Evolutionary conservation across 2,888 invertebrate species (phyloP).

Genomic region (Coelopa pilipes): DNA sequence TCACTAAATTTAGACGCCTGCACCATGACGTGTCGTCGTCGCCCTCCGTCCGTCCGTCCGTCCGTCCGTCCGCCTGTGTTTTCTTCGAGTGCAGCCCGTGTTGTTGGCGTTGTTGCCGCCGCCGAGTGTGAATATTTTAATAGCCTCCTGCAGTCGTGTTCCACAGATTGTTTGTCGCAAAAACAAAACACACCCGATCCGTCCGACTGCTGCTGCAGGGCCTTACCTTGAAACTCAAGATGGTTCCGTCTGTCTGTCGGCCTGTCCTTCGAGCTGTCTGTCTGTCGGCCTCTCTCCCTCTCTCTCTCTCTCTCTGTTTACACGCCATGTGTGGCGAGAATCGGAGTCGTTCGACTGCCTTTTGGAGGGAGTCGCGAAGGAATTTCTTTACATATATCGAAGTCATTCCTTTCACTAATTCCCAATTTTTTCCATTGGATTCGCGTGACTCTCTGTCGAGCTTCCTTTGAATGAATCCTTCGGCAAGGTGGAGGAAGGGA

Average conservation of each 20-base stretch:
- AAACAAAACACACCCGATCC: background rate
- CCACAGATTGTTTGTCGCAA: slow-evolving; percentile 28
- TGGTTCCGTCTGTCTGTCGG: background rate
- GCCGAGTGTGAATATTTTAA: slow-evolving; percentile 35
- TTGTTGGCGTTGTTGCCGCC: background rate
- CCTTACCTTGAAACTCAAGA: background rate
- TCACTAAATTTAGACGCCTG: slow-evolving; percentile 15
- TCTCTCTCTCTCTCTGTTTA: background rate
- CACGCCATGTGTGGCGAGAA: slow-evolving; percentile 4
- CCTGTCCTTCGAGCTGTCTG: slow-evolving; percentile 1
- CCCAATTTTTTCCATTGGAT: too few species aligned
- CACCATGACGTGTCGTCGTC: slow-evolving; percentile 1
- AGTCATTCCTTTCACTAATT: too few species aligned
- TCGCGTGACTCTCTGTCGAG: too few species aligned
- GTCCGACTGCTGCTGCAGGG: too few species aligned
- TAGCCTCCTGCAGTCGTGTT: slow-evolving; percentile 36
- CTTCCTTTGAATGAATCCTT: too few species aligned
- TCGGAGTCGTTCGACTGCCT: too few species aligned
- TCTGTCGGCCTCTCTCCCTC: background rate
- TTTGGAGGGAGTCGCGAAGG: too few species aligned
- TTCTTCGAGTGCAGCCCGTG: background rate
- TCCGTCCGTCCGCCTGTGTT: background rate
- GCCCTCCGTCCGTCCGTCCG: background rate
- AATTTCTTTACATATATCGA: too few species aligned
- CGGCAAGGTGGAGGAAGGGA: too few species aligned